A percentile compares a stretch with the other conserved stretches of the same genome.
phyloP scores from a whole-genome alignment of 1,140 invertebrate genomes.

The Drosophila yakuba region DNA sequence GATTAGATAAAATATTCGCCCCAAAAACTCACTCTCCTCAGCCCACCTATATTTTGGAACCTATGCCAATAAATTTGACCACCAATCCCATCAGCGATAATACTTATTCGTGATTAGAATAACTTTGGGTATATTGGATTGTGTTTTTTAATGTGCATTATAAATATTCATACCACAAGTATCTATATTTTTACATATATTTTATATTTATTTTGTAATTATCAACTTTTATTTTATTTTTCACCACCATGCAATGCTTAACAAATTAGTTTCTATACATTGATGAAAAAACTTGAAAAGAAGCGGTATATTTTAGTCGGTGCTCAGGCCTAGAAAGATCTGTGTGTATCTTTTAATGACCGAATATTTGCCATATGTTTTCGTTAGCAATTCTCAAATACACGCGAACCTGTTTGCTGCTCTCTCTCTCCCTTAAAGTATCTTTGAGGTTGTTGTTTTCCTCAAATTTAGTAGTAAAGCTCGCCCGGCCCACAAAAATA shows the following conservation, averaged over 20 bases:
- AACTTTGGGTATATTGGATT: not conserved
- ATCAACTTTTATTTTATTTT: no score
- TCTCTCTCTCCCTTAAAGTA: constrained; percentile 7
- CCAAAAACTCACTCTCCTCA: not conserved
- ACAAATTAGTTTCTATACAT: fast-evolving
- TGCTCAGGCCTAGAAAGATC: no score
- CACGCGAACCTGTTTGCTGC: constrained; percentile 8
- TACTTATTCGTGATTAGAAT: not conserved
- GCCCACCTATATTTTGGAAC: constrained; percentile 1
- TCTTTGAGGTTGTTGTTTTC: constrained; percentile 2
- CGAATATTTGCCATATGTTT: constrained; percentile 16
- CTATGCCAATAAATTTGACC: constrained; percentile 4
- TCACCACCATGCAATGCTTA: not conserved
- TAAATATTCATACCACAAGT: no score
- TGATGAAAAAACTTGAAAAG: not conserved
- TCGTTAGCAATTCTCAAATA: constrained; percentile 10
- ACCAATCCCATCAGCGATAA: not conserved
- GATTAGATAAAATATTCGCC: constrained; percentile 8
- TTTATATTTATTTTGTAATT: not conserved
- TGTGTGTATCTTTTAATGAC: not conserved
- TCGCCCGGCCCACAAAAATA: not conserved
- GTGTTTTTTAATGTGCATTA: no score
- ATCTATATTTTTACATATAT: no score
- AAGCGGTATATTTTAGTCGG: not conserved
- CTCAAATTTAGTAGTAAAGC: constrained; percentile 11